A percentile compares a stretch with the other conserved stretches of the same genome.
phyloP scores from a whole-genome alignment of 2,888 invertebrate genomes.

The Nymphalis urticae region DNA sequence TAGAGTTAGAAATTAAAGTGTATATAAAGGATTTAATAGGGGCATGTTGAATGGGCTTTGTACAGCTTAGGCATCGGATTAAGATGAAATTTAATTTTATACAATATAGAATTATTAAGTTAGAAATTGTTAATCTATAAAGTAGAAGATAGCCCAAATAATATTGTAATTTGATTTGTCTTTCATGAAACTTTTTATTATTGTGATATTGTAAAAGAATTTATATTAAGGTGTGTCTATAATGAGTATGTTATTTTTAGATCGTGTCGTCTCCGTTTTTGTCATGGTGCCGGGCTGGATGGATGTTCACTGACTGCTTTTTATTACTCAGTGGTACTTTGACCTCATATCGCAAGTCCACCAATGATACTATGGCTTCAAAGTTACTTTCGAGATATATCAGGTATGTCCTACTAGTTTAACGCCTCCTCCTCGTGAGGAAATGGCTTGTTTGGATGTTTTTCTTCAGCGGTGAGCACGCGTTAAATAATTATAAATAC shows the following conservation, averaged over 20 bases:
- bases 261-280: conserved; percentile 81
- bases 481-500: too few relatives aligned
- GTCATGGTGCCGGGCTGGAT: conserved; percentile 82
- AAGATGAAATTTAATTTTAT: conserved; percentile 9
- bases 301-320: conserved; percentile 86
- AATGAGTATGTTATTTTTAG: conserved; percentile 49
- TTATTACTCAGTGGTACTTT: conserved; percentile 85
- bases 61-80: conserved; percentile 4
- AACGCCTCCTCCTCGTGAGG: too few relatives aligned
- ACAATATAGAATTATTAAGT: not conserved
- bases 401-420: conserved; percentile 64
- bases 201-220: too few relatives aligned
- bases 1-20: conserved; percentile 21
- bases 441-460: too few relatives aligned
- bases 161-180: not conserved
- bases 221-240: not conserved
- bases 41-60: conserved; percentile 16
- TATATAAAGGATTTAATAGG: conserved; percentile 18
- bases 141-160: not conserved
- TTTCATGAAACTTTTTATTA: too few relatives aligned
- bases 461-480: too few relatives aligned
- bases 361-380: conserved; percentile 77
- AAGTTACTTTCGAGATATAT: conserved; percentile 83
- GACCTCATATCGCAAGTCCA: conserved; percentile 82
- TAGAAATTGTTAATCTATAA: not conserved